Conservation (phyloP, 1,140 invertebrate genomes). For the Brachionus angularis region DNA sequence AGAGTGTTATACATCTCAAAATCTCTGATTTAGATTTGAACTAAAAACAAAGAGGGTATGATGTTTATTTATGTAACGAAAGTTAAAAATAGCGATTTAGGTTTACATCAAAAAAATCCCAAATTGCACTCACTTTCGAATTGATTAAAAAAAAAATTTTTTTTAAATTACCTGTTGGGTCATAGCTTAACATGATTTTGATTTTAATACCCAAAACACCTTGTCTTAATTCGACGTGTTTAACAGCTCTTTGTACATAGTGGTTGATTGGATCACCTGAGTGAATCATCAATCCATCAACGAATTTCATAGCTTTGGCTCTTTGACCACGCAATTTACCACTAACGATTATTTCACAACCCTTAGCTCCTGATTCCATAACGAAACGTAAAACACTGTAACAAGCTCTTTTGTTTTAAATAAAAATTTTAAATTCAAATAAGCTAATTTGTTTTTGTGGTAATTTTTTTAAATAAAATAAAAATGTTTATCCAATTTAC, state of each 20-base stretch:
- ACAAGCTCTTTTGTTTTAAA: slow-evolving; percentile 82
- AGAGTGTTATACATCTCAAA: neutral
- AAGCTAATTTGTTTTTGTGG: neutral
- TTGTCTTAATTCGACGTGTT: slow-evolving; percentile 93
- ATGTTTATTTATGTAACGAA: neutral
- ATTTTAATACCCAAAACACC: slow-evolving; percentile 87
- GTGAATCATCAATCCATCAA: slow-evolving; percentile 99
- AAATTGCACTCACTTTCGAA: slow-evolving; percentile 34
- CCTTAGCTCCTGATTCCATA: slow-evolving; percentile 93
- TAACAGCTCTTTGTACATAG: slow-evolving; percentile 93
- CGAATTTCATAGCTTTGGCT: slow-evolving; percentile 99
- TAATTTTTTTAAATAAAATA: neutral
- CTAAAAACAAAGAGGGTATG: slow-evolving; percentile 9
- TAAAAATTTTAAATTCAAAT: slow-evolving; percentile 41
- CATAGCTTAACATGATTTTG: slow-evolving; percentile 98
- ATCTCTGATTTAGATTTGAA: neutral
- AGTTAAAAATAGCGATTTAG: slow-evolving; percentile 9
- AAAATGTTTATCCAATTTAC: too few relatives aligned
- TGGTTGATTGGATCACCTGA: slow-evolving; percentile 96
- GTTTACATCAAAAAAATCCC: neutral
- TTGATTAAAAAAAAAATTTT: neutral
- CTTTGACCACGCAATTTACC: slow-evolving; percentile 97
- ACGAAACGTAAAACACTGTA: slow-evolving; percentile 98
- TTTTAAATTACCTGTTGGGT: slow-evolving; percentile 70
- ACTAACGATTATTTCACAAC: slow-evolving; percentile 97